A percentile compares a stretch with the other conserved stretches of the same genome.
These are phyloP conservation scores for Oreotragus oreotragus DNA, from an alignment of 2,113 vertebrate genomes.

Conservation along the genomic window DNA sequence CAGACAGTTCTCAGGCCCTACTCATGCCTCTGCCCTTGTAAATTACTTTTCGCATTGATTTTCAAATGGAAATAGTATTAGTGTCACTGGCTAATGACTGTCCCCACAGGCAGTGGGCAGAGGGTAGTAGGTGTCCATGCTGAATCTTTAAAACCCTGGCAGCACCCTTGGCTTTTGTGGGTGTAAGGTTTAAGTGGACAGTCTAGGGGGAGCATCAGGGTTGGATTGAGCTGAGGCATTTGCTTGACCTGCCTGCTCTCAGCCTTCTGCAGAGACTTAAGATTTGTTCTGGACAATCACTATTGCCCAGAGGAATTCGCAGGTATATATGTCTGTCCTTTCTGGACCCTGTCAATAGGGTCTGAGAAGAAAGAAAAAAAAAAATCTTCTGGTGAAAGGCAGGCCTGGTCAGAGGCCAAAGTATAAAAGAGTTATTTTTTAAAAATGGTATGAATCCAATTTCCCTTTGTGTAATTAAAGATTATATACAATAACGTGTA, in stretches of 20 bases:
- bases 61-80: constrained; percentile 16
- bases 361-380: background rate
- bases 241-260: background rate
- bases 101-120: background rate
- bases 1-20: background rate
- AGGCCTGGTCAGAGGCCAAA: background rate
- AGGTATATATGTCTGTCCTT: background rate
- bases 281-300: background rate
- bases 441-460: background rate
- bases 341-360: background rate
- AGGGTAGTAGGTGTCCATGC: background rate
- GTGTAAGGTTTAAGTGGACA: background rate
- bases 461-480: background rate
- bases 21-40: background rate
- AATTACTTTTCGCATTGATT: constrained; percentile 2
- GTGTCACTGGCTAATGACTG: background rate
- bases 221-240: background rate
- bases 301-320: background rate
- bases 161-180: background rate
- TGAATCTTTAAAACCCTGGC: constrained; percentile 11
- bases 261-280: background rate
- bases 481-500: background rate
- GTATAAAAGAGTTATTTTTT: background rate
- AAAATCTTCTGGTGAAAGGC: background rate
- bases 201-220: background rate